Evolutionary conservation across 2,888 invertebrate species (phyloP).

Genomic region (Abrostola tripartita): DNA sequence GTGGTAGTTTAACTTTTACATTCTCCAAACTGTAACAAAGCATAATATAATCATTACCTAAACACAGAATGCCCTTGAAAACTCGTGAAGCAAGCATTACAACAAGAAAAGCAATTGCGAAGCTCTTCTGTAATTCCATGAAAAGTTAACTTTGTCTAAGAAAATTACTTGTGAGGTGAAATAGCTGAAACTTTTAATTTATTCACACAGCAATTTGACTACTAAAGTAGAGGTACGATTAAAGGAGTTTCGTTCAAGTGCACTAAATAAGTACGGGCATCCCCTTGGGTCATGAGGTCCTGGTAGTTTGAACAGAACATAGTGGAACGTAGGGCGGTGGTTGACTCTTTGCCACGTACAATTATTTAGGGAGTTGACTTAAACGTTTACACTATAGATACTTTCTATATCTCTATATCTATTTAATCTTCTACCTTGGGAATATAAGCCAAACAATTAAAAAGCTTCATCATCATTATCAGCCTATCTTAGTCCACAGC

Average conservation of each 20-base stretch:
- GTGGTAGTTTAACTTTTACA: not conserved
- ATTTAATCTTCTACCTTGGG: too few species aligned
- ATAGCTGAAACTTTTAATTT: constrained; percentile 70
- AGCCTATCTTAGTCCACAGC: too few species aligned
- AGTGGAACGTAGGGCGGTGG: too few species aligned
- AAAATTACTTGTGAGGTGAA: constrained; percentile 66
- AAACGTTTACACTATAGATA: too few species aligned
- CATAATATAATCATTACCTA: constrained; percentile 8
- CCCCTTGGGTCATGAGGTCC: not conserved
- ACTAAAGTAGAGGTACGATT: constrained; percentile 61
- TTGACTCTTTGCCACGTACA: not conserved
- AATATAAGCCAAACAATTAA: too few species aligned
- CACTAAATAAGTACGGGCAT: constrained; percentile 22
- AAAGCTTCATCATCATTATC: too few species aligned
- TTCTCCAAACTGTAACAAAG: not conserved
- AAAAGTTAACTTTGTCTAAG: constrained; percentile 74
- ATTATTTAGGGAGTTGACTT: too few species aligned
- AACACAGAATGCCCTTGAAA: constrained; percentile 20
- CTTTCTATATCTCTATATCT: too few species aligned
- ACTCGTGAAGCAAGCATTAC: constrained; percentile 30
- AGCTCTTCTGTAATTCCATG: constrained; percentile 72
- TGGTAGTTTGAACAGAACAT: not conserved
- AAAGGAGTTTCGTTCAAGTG: constrained; percentile 29
- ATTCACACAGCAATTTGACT: constrained; percentile 79
- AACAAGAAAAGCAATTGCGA: constrained; percentile 57